These are phyloP conservation scores for Odontesthes bonariensis DNA, from an alignment of 2,113 vertebrate species.

Conservation along the genomic window DNA sequence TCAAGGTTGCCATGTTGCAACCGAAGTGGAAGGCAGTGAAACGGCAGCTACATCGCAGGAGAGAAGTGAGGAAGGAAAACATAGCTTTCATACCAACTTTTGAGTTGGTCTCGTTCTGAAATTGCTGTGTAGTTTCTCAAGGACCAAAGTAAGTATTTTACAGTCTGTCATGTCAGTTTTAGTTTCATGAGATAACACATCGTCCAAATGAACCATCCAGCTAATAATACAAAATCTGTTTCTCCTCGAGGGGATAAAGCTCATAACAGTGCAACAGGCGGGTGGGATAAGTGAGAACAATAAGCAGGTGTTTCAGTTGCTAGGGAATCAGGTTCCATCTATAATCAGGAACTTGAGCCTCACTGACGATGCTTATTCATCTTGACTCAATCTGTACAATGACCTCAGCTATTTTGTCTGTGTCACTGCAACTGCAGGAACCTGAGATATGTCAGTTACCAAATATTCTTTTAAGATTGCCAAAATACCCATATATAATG, in stretches of 20 bases:
- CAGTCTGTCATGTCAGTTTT: too few species aligned
- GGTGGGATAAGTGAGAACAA: neutral
- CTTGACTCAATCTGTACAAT: neutral
- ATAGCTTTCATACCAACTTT: too few species aligned
- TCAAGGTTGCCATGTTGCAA: too few species aligned
- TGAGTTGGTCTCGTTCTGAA: too few species aligned
- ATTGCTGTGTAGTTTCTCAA: too few species aligned
- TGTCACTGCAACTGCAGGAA: conserved; percentile 1
- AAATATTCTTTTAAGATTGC: conserved; percentile 19
- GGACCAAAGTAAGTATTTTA: too few species aligned
- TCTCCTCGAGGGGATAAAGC: neutral
- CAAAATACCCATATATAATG: neutral
- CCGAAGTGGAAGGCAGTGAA: too few species aligned
- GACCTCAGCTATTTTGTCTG: conserved; percentile 4
- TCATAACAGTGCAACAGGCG: neutral
- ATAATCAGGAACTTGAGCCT: neutral
- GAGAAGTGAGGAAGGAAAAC: too few species aligned
- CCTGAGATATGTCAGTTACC: conserved; percentile 18
- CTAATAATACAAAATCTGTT: neutral
- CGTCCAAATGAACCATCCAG: neutral
- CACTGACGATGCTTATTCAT: neutral
- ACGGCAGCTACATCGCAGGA: too few species aligned
- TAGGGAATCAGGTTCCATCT: neutral
- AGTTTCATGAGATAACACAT: too few species aligned
- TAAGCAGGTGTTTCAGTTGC: neutral